phyloP scores from a whole-genome alignment of 2,797 vertebrate species.

The Acanthis flammea region DNA sequence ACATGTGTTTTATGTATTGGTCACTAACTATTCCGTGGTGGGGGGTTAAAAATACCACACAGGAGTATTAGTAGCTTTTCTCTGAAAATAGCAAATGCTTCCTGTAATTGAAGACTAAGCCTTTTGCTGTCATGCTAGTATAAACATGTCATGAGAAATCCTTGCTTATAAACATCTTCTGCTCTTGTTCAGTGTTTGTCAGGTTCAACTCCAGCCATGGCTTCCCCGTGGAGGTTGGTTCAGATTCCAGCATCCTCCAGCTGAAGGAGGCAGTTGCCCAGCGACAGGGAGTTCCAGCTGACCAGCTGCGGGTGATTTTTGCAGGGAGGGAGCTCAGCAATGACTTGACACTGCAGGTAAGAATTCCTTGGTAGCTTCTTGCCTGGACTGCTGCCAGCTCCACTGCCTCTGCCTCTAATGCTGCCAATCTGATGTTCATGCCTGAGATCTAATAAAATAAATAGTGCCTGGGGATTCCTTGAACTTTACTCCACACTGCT shows the following conservation, averaged over 20 bases:
- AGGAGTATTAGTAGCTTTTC: not conserved
- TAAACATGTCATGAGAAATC: not conserved
- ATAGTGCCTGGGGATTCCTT: constrained; percentile 83
- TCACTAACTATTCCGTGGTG: not conserved
- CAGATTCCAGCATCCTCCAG: constrained; percentile 78
- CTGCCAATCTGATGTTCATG: constrained; percentile 76
- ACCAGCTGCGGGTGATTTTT: constrained; percentile 86
- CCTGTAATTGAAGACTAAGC: not conserved
- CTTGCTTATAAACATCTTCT: not conserved
- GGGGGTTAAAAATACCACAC: not conserved
- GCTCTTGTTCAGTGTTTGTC: constrained; percentile 81
- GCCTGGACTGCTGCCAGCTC: constrained; percentile 54
- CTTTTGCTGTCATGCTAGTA: not conserved
- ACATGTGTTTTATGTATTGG: not conserved
- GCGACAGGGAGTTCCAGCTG: constrained; percentile 83
- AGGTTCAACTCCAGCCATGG: constrained; percentile 87
- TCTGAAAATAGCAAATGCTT: not conserved
- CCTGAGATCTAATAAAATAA: constrained; percentile 80
- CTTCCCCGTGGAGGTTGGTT: constrained; percentile 83
- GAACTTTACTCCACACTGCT: constrained; percentile 86
- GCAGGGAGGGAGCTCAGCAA: constrained; percentile 86
- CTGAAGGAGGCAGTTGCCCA: constrained; percentile 87
- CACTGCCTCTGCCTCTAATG: constrained; percentile 26
- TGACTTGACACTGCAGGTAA: constrained; percentile 85
- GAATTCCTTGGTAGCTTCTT: constrained; percentile 31